Conservation (phyloP, 2,113 vertebrate genomes). For the Stigmatopora argus region DNA sequence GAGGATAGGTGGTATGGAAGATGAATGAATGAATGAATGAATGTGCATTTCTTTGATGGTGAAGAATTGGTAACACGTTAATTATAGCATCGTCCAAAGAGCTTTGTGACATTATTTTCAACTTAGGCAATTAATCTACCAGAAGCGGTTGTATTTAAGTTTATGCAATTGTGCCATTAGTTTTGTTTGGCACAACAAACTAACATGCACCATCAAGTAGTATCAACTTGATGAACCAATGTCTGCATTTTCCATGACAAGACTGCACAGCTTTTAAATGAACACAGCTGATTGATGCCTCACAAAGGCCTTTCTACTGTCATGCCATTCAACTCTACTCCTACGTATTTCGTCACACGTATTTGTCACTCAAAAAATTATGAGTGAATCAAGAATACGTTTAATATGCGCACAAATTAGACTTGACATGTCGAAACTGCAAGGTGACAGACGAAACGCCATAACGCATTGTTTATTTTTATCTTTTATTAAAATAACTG, state of each 20-base stretch:
- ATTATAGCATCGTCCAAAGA: neutral
- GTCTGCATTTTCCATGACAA: neutral
- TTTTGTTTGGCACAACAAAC: neutral
- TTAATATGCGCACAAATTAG: no score
- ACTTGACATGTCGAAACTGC: no score
- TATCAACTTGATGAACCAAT: neutral
- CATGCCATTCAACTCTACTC: neutral
- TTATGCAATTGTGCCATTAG: neutral
- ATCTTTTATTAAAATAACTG: no score
- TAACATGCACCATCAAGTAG: neutral
- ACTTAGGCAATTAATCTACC: neutral
- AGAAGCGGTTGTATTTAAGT: neutral
- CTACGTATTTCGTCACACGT: no score
- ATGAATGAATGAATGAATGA: no score
- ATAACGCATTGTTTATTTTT: no score
- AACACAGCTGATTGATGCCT: neutral
- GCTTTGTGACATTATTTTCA: neutral
- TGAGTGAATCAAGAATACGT: no score
- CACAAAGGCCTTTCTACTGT: neutral
- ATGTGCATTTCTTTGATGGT: neutral
- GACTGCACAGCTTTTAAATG: neutral
- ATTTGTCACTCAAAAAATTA: no score
- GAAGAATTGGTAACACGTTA: neutral
- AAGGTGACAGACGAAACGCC: no score
- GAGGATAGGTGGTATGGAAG: no score